These are phyloP conservation scores for Zhengitettix transpicula DNA, from an alignment of 2,888 invertebrate genomes.

Conservation along the genomic window DNA sequence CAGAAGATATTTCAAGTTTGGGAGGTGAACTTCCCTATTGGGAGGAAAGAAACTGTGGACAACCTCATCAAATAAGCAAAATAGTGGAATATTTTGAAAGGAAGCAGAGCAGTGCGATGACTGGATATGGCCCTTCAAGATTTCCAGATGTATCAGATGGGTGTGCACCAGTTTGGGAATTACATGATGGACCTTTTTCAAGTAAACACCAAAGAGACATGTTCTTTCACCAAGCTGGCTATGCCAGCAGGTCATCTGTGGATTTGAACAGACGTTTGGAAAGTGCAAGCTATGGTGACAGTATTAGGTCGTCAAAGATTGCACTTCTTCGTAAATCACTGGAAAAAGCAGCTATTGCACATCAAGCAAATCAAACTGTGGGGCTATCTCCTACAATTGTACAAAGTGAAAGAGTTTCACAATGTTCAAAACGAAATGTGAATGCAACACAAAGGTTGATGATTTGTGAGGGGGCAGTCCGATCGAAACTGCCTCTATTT, in stretches of 20 bases:
- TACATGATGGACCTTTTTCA: constrained; percentile 1
- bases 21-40: constrained; percentile 55
- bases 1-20: constrained; percentile 68
- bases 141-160: constrained; percentile 19
- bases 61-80: constrained; percentile 54
- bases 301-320: constrained; percentile 15
- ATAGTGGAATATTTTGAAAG: constrained; percentile 82
- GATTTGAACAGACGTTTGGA: constrained; percentile 13
- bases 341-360: constrained; percentile 7
- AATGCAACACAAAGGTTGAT: constrained; percentile 45
- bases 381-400: background rate
- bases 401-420: background rate
- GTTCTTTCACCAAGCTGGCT: constrained; percentile 5
- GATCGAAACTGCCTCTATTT: constrained; percentile 70
- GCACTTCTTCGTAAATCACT: constrained; percentile 13
- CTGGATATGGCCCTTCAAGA: constrained; percentile 19
- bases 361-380: background rate
- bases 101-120: constrained; percentile 26
- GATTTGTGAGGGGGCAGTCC: constrained; percentile 74
- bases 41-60: constrained; percentile 41
- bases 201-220: constrained; percentile 10
- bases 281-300: constrained; percentile 11
- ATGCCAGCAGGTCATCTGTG: constrained; percentile 5
- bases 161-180: constrained; percentile 4
- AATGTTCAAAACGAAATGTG: constrained; percentile 4